Evolutionary conservation across 2,797 vertebrate species (phyloP).

Genomic region (Siniperca obscura): DNA sequence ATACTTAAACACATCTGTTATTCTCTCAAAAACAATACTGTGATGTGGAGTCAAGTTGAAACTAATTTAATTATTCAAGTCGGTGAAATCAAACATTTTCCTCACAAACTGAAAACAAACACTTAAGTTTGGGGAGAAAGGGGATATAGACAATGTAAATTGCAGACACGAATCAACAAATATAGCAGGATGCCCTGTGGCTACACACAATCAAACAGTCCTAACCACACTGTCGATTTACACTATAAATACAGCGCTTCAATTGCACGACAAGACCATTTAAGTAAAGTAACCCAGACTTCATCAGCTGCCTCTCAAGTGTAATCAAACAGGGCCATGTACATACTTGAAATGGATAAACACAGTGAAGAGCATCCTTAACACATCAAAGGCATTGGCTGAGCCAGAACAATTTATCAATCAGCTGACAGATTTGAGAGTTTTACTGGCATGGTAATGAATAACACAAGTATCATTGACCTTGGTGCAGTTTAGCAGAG

Average conservation of each 20-base stretch:
- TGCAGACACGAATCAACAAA: slow-evolving; percentile 67
- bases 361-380: slow-evolving; percentile 45
- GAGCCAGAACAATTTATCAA: slow-evolving; percentile 22
- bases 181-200: slow-evolving; percentile 45
- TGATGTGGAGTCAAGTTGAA: slow-evolving; percentile 19
- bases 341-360: slow-evolving; percentile 59
- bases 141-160: slow-evolving; percentile 48
- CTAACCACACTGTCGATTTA: slow-evolving; percentile 55
- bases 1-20: slow-evolving; percentile 6
- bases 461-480: background rate
- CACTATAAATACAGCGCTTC: slow-evolving; percentile 57
- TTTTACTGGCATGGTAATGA: slow-evolving; percentile 9
- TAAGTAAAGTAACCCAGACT: slow-evolving; percentile 57
- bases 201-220: slow-evolving; percentile 61
- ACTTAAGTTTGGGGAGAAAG: slow-evolving; percentile 9
- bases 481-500: background rate
- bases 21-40: slow-evolving; percentile 10
- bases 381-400: slow-evolving; percentile 39
- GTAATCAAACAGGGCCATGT: slow-evolving; percentile 51
- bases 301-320: slow-evolving; percentile 56
- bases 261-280: slow-evolving; percentile 57
- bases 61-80: slow-evolving; percentile 22
- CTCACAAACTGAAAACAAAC: slow-evolving; percentile 54
- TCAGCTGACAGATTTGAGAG: slow-evolving; percentile 38
- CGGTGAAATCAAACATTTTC: slow-evolving; percentile 32